phyloP scores from a whole-genome alignment of 1,140 invertebrate species.

The Octopus bimaculoides region DNA sequence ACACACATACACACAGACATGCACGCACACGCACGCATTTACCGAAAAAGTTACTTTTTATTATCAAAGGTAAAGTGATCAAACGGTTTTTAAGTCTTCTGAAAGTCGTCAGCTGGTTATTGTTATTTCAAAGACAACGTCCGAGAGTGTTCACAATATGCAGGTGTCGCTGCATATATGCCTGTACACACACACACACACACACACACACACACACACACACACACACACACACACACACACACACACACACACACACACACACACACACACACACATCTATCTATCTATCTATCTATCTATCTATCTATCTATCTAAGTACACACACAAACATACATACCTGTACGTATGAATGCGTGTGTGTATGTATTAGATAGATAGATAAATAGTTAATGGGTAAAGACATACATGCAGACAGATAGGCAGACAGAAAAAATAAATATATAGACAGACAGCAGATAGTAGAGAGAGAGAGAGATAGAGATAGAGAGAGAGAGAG shows the following conservation, averaged over 20 bases:
- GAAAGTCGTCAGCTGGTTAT: neutral
- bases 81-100: too few relatives aligned
- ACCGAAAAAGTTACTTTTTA: too few relatives aligned
- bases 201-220: neutral
- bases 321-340: neutral
- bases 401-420: neutral
- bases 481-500: neutral
- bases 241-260: neutral
- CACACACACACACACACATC: neutral
- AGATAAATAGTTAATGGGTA: neutral
- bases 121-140: neutral
- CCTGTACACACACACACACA: neutral
- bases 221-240: neutral
- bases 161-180: neutral
- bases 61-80: too few relatives aligned
- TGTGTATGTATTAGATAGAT: neutral
- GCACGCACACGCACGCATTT: too few relatives aligned
- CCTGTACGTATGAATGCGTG: neutral
- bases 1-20: too few relatives aligned
- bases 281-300: too few relatives aligned
- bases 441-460: neutral
- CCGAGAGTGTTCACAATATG: neutral
- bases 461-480: neutral
- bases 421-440: neutral
- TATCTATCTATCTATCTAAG: neutral